phyloP scores from a whole-genome alignment of 1,140 invertebrate genomes.

The Diplogasteroides magnus region DNA sequence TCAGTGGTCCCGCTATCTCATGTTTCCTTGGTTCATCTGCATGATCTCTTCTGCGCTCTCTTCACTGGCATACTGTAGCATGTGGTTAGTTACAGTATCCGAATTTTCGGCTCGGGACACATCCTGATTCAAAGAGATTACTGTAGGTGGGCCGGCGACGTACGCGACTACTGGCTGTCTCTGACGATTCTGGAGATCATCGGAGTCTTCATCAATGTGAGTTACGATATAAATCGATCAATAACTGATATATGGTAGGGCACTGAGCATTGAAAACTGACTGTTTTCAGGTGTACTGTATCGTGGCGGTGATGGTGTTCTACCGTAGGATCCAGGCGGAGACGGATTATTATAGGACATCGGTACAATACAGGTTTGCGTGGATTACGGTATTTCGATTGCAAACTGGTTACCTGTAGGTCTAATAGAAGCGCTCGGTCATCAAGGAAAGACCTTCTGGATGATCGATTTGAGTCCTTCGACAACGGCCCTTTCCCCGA shows the following conservation, averaged over 20 bases:
- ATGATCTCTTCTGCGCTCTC: slow-evolving; percentile 49
- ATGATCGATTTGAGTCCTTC: background rate
- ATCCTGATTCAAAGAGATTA: too few relatives aligned
- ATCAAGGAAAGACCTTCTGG: background rate
- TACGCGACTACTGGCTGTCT: slow-evolving; percentile 52
- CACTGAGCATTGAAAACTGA: too few relatives aligned
- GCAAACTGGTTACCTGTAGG: background rate
- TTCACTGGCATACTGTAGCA: slow-evolving; percentile 48
- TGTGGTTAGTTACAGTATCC: too few relatives aligned
- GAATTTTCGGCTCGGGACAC: too few relatives aligned
- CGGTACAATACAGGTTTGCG: too few relatives aligned
- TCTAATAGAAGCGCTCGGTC: background rate
- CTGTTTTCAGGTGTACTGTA: slow-evolving; percentile 43
- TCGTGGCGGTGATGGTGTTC: slow-evolving; percentile 45
- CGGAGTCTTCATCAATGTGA: slow-evolving; percentile 49
- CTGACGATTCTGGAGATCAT: slow-evolving; percentile 53
- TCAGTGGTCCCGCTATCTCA: slow-evolving; percentile 44
- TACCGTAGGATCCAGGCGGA: slow-evolving; percentile 40
- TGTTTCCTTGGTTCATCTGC: slow-evolving; percentile 48
- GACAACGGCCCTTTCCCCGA: background rate
- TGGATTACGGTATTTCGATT: slow-evolving; percentile 23
- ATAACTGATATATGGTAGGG: too few relatives aligned
- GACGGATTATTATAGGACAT: slow-evolving; percentile 39
- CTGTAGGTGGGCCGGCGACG: slow-evolving; percentile 52
- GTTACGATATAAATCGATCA: background rate